Base-by-base conservation (phyloP, 2,888 invertebrate genomes). In the Epinotia demarniana region DNA sequence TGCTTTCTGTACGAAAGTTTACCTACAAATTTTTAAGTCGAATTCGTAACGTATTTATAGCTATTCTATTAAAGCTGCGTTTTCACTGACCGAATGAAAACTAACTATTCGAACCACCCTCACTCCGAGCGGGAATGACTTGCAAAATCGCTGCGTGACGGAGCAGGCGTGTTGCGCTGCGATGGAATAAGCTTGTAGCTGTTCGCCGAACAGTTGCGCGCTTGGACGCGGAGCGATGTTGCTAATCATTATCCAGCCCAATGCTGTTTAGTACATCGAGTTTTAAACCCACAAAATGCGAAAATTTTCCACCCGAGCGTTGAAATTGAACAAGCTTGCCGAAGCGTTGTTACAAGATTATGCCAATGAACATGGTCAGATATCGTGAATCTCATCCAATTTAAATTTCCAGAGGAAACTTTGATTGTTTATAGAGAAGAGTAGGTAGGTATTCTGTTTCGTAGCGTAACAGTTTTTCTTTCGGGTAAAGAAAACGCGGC, bases 401-500 rank as follows among this genome's bases (percentile, higher is more conserved):
- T 75, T 71, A 60, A 67, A 62, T 67, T 73, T 57, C 33, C 71
- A 72, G 71, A 61, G 71, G 71, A 75, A 75, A 72, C 27, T 55
- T 39, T 66, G 19, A 27, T 57, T 58, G 53, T 43, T 53, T 49
- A 46, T 61, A 66, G 66, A 62, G 60, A 75, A 67, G 66, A 62
- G 66, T 73, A 73, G 67, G 75, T 61, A 72, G 55, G 66, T 71
- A 67, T 71, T 75, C 2, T 43, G 66, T 67, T 62, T 67, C 11
- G 53, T 55, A 75, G 49, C 58, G 23, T 60, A 19, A 69, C n/a
- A 62, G 33, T 49, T 67, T 71, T 72, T 72, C 71, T 66, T 70
- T 66, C 78, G 75, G 71, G 57, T 72, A 72, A 77, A 80, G 77
- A 79, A 78, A 77, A 77, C 73, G 75, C 75, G 68, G 73, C 64